These are phyloP conservation scores for Neosilurus mollespiculum DNA, from an alignment of 2,797 vertebrate genomes.

Conservation along the genomic window DNA sequence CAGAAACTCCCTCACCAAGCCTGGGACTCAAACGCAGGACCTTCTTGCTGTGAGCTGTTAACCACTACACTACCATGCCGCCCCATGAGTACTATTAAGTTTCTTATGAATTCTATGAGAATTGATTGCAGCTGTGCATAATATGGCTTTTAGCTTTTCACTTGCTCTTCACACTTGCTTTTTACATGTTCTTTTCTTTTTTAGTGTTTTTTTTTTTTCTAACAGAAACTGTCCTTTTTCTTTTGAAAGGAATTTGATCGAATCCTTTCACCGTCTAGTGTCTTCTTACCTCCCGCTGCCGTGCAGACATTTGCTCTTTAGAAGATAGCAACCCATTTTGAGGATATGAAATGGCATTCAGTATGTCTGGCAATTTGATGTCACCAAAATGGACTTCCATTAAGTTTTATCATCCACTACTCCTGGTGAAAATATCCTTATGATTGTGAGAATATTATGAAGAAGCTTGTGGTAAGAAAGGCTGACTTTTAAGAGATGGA, in stretches of 20 bases:
- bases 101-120: neutral
- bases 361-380: constrained; percentile 26
- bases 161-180: neutral
- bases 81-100: neutral
- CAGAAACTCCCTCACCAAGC: too few relatives aligned
- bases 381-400: constrained; percentile 35
- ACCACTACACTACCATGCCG: too few relatives aligned
- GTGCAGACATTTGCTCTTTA: constrained; percentile 36
- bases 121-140: neutral
- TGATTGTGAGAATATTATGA: constrained; percentile 4
- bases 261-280: neutral
- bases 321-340: constrained; percentile 20
- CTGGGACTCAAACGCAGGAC: too few relatives aligned
- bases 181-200: neutral
- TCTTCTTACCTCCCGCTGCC: neutral
- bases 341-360: constrained; percentile 21
- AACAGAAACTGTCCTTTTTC: neutral
- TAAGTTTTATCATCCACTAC: constrained; percentile 31
- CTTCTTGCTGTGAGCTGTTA: too few relatives aligned
- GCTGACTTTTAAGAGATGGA: constrained; percentile 14
- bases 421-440: neutral
- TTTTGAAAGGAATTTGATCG: neutral
- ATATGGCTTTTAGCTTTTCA: neutral
- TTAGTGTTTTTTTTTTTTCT: neutral
- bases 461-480: neutral